Evolutionary conservation across 2,797 vertebrate genomes (phyloP).

Genomic region (Pantherophis vulpinus): DNA sequence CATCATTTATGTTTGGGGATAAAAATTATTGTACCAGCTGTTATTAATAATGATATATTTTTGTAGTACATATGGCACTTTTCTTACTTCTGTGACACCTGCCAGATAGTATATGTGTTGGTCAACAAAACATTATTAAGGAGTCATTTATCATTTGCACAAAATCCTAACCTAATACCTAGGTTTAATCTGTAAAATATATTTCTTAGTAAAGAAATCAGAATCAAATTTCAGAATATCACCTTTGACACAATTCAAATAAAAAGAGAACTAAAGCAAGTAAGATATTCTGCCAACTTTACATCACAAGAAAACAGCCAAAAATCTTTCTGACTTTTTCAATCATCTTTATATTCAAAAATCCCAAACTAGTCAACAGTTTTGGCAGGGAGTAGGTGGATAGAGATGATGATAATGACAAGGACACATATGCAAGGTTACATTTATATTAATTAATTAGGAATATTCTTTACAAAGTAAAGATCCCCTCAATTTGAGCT

Average conservation of each 20-base stretch:
- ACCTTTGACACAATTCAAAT: neutral
- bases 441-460: slow-evolving; percentile 16
- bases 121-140: neutral
- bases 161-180: neutral
- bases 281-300: neutral
- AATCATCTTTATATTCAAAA: neutral
- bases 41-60: slow-evolving; percentile 37
- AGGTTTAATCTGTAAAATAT: neutral
- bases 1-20: neutral
- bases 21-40: slow-evolving; percentile 33
- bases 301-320: neutral
- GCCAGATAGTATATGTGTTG: slow-evolving; percentile 26
- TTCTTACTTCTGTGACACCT: slow-evolving; percentile 37
- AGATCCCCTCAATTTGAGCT: neutral
- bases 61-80: slow-evolving; percentile 25
- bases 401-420: slow-evolving; percentile 5
- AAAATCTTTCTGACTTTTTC: neutral
- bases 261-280: neutral
- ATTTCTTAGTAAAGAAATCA: fast-evolving
- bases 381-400: neutral
- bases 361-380: slow-evolving; percentile 4
- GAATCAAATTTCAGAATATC: fast-evolving
- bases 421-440: neutral
- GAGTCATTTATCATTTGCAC: neutral
- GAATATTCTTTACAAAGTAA: neutral